Percentiles rank a stretch among this genome's conserved stretches.
Conservation (phyloP, 2,888 invertebrate genomes). For the Mactromeris polynyma region DNA sequence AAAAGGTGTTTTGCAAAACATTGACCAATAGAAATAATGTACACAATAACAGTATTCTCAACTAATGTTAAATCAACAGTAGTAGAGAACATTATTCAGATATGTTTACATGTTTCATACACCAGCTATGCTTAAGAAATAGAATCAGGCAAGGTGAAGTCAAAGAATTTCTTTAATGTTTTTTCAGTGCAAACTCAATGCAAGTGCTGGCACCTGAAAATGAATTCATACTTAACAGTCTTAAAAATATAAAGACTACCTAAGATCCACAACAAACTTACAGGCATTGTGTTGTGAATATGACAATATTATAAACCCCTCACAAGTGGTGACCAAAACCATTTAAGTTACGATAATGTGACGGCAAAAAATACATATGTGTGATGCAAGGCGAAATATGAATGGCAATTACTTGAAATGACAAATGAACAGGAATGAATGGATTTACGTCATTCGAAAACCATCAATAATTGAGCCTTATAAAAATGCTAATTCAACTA, state of each 20-base stretch:
- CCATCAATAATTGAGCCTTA: slow-evolving; percentile 13
- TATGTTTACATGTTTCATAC: too few relatives aligned
- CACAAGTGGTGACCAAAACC: background rate
- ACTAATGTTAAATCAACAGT: too few relatives aligned
- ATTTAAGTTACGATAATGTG: background rate
- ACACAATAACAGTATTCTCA: too few relatives aligned
- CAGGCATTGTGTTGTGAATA: background rate
- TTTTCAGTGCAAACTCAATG: too few relatives aligned
- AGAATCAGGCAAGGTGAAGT: too few relatives aligned
- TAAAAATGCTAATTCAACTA: background rate
- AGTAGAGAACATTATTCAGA: too few relatives aligned
- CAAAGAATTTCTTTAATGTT: too few relatives aligned
- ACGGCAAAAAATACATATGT: background rate
- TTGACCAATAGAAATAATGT: too few relatives aligned
- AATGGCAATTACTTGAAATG: background rate
- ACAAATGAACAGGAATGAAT: slow-evolving; percentile 18
- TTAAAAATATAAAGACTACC: too few relatives aligned
- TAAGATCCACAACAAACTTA: background rate
- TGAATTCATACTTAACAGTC: background rate
- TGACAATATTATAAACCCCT: background rate
- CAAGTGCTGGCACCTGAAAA: too few relatives aligned
- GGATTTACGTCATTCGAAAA: slow-evolving; percentile 17
- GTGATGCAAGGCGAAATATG: background rate
- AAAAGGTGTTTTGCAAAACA: too few relatives aligned
- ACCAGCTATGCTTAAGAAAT: too few relatives aligned